These are phyloP conservation scores for Drosophila saltans DNA, from an alignment of 1,140 invertebrate species.

Conservation along the genomic window DNA sequence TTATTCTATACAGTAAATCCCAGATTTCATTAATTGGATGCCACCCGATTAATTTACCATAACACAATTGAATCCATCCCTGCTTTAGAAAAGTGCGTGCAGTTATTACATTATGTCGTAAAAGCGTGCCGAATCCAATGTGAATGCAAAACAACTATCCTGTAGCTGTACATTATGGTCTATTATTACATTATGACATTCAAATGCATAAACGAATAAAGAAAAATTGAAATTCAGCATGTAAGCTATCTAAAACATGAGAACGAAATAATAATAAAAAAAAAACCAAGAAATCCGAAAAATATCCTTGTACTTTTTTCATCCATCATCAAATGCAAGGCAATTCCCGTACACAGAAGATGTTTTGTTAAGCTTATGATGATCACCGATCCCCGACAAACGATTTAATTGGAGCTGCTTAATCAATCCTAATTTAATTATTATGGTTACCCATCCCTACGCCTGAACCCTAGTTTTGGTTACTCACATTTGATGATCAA, in stretches of 20 bases:
- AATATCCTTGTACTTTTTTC: constrained; percentile 44
- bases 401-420: constrained; percentile 37
- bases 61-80: constrained; percentile 78
- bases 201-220: constrained; percentile 59
- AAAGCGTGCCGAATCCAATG: constrained; percentile 64
- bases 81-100: constrained; percentile 78
- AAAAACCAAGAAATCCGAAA: constrained; percentile 71
- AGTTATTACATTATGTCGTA: constrained; percentile 73
- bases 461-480: constrained; percentile 38
- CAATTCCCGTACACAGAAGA: constrained; percentile 31
- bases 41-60: constrained; percentile 71
- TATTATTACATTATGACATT: constrained; percentile 64
- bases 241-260: constrained; percentile 75
- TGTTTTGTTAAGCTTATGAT: constrained; percentile 29
- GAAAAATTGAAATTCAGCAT: constrained; percentile 76
- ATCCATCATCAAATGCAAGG: constrained; percentile 32
- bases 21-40: constrained; percentile 81
- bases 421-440: constrained; percentile 11
- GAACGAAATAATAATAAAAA: constrained; percentile 78
- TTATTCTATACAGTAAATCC: constrained; percentile 77
- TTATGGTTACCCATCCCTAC: constrained; percentile 27
- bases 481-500: constrained; percentile 38
- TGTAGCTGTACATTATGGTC: constrained; percentile 76
- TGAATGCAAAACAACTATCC: constrained; percentile 61
- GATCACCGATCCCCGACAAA: constrained; percentile 12